A percentile compares a stretch with the other conserved stretches of the same genome.
Conservation (phyloP, 2,797 vertebrate species). For the Numenius phaeopus region DNA sequence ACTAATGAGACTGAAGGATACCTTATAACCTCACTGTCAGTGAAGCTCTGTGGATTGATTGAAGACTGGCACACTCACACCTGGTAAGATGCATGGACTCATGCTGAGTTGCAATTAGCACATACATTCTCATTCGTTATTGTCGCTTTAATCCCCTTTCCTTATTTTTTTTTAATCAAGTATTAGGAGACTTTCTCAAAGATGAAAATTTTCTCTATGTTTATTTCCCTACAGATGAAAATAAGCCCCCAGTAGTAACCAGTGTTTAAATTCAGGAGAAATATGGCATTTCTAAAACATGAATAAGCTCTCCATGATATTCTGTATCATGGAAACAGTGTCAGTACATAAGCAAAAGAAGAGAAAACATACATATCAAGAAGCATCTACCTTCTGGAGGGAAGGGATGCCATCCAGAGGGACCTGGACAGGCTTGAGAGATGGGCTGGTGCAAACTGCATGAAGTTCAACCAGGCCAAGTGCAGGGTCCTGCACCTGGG, state of each 20-base stretch:
- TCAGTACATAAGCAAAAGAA: background rate
- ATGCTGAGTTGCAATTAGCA: conserved; percentile 28
- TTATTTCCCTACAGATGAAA: conserved; percentile 8
- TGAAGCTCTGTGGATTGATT: background rate
- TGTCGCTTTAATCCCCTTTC: conserved; percentile 25
- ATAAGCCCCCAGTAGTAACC: background rate
- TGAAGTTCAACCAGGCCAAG: no score
- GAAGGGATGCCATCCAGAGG: no score
- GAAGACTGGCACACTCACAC: conserved; percentile 11
- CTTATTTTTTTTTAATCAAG: background rate
- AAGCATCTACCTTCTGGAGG: background rate
- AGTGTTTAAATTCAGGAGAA: background rate
- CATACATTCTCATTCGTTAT: conserved; percentile 19
- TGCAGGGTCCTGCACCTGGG: no score
- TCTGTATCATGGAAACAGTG: background rate
- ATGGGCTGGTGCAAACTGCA: no score
- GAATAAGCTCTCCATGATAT: background rate
- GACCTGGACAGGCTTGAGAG: no score
- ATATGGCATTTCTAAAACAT: background rate
- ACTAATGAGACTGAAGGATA: conserved; percentile 12
- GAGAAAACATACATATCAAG: background rate
- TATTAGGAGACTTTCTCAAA: conserved; percentile 12
- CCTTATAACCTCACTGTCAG: background rate
- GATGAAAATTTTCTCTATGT: background rate
- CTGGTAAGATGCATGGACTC: conserved; percentile 31